Percentiles rank a stretch among this genome's conserved stretches.
These are phyloP conservation scores for Chaetorhynchus papuensis DNA, from an alignment of 2,113 vertebrate genomes.

Conservation along the genomic window DNA sequence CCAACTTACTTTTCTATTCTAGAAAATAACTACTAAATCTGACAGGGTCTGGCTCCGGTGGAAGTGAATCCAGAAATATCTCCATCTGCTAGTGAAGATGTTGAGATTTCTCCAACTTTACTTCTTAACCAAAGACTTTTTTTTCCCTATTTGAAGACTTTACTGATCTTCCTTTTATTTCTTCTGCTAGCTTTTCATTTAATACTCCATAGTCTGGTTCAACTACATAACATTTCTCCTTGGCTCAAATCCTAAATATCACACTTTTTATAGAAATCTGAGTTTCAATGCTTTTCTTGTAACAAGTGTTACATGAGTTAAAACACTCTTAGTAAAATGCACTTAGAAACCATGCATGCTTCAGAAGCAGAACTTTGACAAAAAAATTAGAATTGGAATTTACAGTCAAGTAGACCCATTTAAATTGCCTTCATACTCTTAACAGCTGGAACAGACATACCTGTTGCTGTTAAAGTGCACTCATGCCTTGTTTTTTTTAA, in stretches of 20 bases:
- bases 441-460: neutral
- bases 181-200: neutral
- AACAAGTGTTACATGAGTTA: slow-evolving; percentile 7
- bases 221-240: neutral
- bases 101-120: neutral
- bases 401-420: neutral
- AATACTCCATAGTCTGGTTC: neutral
- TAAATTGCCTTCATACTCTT: neutral
- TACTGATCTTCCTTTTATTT: neutral
- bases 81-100: neutral
- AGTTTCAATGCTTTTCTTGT: slow-evolving; percentile 8
- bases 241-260: slow-evolving; percentile 26
- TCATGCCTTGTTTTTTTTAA: neutral
- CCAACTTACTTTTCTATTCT: neutral
- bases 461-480: neutral
- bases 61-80: neutral
- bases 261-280: neutral
- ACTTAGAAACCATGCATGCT: neutral
- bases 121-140: neutral
- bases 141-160: neutral
- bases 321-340: slow-evolving; percentile 3
- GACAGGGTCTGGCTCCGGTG: neutral
- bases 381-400: neutral
- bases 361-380: neutral
- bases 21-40: neutral